Evolutionary conservation across 2,797 vertebrate species (phyloP), one percentile per base, ranked within the genome.

Genomic region (Microtus obscurus): DNA sequence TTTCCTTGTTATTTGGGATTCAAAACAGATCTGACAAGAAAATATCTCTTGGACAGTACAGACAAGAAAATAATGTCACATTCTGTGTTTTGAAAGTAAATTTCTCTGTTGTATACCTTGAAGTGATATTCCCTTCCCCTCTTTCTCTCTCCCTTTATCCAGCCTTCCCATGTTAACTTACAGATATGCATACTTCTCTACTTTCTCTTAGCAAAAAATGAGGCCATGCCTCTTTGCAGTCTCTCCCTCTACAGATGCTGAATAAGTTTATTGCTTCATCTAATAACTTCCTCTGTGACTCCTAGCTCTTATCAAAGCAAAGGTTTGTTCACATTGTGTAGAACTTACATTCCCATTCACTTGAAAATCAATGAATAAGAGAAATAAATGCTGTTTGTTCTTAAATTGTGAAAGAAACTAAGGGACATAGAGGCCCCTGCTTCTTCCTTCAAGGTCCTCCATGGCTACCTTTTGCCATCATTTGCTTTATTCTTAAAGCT

Each of bases 1-100:
- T 85, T 85, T 63, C 48, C 45, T 31, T 86, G 6, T n/a, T 2
- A 86, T 40, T 92, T 90, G 86, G 87, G 14, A 87, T 78, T 91
- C 19, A 5, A 1, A 31, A 37, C 2, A 91, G 11, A 91, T 37
- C 11, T 88, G 21, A 67, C 78, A 65, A 83, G 0, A 93, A 34
- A 77, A 61, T 6, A 40, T 19, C 14, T 83, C 11, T 4, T 85
- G n/a, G 19, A 27, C 10, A 76, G 11, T 53, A 76, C 2, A 96
- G 31, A 91, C 61, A 69, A 80, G 29, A 93, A 11, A 88, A 74
- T 5, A 85, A 78, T 61, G 17, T 81, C 6, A 76, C 25, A 25
- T 56, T n/a, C 34, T 79, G 3, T 90, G 7, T 85, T 94, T 27
- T 91, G 53, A 74, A 83, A 78, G 87, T 61, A 59, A 67, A 67